Conservation (phyloP, 2,888 invertebrate species). For the Amphipyra berbera region DNA sequence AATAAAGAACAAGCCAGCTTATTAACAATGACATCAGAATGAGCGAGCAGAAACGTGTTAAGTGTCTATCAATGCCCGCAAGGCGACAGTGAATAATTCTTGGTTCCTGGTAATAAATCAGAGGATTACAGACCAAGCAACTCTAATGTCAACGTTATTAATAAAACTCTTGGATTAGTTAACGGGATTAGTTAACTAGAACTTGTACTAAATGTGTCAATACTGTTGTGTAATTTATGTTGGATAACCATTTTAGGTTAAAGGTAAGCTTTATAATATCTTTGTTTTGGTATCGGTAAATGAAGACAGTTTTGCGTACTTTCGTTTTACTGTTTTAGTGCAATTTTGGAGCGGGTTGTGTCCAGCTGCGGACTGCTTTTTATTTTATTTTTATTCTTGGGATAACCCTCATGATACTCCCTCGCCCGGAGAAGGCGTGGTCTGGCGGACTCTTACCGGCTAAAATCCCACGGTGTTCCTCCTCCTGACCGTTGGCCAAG, state of each 20-base stretch:
- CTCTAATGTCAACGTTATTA: slow-evolving; percentile 40
- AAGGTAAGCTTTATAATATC: slow-evolving; percentile 11
- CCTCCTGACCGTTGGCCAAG: too few relatives aligned
- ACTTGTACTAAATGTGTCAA: slow-evolving; percentile 26
- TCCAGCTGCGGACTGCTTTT: too few relatives aligned
- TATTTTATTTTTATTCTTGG: too few relatives aligned
- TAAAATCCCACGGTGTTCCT: too few relatives aligned
- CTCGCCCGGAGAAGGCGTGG: too few relatives aligned
- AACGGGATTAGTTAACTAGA: slow-evolving; percentile 9
- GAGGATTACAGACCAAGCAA: slow-evolving; percentile 41
- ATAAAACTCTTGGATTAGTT: slow-evolving; percentile 49
- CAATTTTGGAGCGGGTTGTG: too few relatives aligned
- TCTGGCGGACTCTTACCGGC: too few relatives aligned
- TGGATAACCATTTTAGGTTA: slow-evolving; percentile 16
- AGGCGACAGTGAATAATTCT: slow-evolving; percentile 49
- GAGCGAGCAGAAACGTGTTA: slow-evolving; percentile 33
- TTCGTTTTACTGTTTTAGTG: too few relatives aligned
- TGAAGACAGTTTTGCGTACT: too few relatives aligned
- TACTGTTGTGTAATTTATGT: slow-evolving; percentile 32
- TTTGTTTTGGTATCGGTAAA: too few relatives aligned
- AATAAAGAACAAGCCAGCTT: slow-evolving; percentile 7
- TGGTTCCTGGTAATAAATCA: slow-evolving; percentile 40
- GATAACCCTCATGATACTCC: too few relatives aligned
- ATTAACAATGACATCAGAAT: slow-evolving; percentile 25
- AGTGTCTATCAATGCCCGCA: slow-evolving; percentile 39